Percentiles rank a stretch among this genome's conserved stretches.
phyloP scores from a whole-genome alignment of 2,888 invertebrate species.

The Oasisia sp. region DNA sequence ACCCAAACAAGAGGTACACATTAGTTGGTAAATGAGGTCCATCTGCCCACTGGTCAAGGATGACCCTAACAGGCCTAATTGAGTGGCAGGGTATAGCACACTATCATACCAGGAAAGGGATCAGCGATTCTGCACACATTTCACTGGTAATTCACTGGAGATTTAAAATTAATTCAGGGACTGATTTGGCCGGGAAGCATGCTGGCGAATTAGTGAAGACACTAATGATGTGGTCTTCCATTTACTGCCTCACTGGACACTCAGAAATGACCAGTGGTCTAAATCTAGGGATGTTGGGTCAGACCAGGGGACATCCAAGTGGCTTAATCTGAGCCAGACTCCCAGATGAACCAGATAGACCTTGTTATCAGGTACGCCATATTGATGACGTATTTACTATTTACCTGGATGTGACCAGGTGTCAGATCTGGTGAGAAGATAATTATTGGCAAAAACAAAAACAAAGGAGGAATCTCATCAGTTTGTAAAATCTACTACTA shows the following conservation, averaged over 20 bases:
- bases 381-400: background rate
- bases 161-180: background rate
- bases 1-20: background rate
- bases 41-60: background rate
- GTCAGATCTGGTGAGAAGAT: background rate
- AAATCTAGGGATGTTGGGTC: background rate
- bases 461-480: background rate
- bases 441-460: background rate
- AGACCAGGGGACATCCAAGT: background rate
- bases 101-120: background rate
- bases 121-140: background rate
- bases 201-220: background rate
- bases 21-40: background rate
- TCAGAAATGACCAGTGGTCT: background rate
- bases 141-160: background rate
- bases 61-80: background rate
- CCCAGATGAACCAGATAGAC: background rate
- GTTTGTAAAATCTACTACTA: too few species aligned
- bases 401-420: background rate
- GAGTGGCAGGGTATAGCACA: background rate
- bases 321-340: conserved; percentile 1
- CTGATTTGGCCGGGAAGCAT: background rate
- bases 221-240: background rate
- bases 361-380: background rate
- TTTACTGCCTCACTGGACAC: background rate